Evolutionary conservation across 2,888 invertebrate genomes (phyloP), one percentile per base, ranked within the genome.

Genomic region (Drosophila fulvimacula): DNA sequence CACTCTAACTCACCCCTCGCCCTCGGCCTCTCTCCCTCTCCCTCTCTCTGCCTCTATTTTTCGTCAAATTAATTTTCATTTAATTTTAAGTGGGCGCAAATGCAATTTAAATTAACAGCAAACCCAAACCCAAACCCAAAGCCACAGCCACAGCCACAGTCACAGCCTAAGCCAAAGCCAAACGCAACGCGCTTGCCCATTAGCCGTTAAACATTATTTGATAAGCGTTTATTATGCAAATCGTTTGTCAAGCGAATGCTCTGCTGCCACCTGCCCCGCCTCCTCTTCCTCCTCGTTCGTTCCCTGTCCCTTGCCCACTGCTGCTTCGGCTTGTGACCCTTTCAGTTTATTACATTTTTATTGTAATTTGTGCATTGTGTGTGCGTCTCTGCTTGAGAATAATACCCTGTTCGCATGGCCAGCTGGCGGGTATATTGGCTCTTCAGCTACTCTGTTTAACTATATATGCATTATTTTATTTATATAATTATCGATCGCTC

Each of bases 61-160:
- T 73, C 64, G 67, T 80, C 77, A 85, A 82, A 84, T 84, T 84
- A 84, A 84, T 84, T 84, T 79, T 77, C 83, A 86, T 84, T 84
- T 83, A 79, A 79, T 84, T 83, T 79, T 77, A 81, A 83, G 87
- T 81, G 83, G 87, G 83, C 87, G 83, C 73, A 86, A 86, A 84
- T 86, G 81, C 83, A 84, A 84, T 84, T 84, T 77, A 83, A 86
- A 86, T 86, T 79, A 84, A 83, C 81, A 86, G 81, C 83, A 81
- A 69, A 30, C 46, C 44, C 44, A 46, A 46, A n/a, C n/a, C n/a
- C n/a, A n/a, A n/a, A n/a, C n/a, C n/a, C n/a, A n/a, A n/a, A n/a
- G n/a, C n/a, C n/a, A n/a, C n/a, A n/a, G n/a, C n/a, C n/a, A n/a
- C n/a, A n/a, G 27, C 27, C 27, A 27, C 4, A 27, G 27, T 7